phyloP scores from a whole-genome alignment of 2,113 vertebrate species.

The Montifringilla adamsi region DNA sequence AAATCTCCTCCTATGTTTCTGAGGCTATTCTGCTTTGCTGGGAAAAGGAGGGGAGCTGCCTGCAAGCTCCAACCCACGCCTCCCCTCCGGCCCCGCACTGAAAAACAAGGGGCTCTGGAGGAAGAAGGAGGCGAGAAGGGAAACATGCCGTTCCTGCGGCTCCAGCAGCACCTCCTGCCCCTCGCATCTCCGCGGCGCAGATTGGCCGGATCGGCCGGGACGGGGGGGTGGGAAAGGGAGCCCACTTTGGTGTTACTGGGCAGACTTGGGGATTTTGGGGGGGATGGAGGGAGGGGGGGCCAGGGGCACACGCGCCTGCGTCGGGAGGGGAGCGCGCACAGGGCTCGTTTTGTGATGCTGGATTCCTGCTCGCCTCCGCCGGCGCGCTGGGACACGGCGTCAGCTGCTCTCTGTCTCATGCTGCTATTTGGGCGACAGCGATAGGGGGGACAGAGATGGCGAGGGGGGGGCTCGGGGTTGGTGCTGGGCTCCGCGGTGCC shows the following conservation, averaged over 20 bases:
- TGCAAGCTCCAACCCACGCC: background rate
- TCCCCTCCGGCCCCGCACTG: background rate
- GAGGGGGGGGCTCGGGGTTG: background rate
- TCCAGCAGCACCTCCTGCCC: constrained; percentile 40
- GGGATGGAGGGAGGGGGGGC: background rate
- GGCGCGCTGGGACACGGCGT: background rate
- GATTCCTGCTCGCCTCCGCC: constrained; percentile 42
- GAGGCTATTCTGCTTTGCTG: background rate
- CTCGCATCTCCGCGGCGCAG: background rate
- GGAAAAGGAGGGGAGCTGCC: background rate
- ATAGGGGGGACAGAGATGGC: background rate
- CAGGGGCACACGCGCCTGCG: background rate
- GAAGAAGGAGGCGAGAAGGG: background rate
- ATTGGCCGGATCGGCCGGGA: constrained; percentile 1
- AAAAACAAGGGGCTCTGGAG: background rate
- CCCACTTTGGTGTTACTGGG: constrained; percentile 36
- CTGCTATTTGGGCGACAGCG: background rate
- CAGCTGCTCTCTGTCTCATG: constrained; percentile 7
- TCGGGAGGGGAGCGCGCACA: background rate
- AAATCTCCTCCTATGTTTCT: background rate
- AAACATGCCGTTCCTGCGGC: constrained; percentile 57
- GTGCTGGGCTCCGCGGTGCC: background rate
- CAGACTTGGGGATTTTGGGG: constrained; percentile 57
- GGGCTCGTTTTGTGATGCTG: constrained; percentile 44
- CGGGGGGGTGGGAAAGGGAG: background rate